Evolutionary conservation across 2,888 invertebrate species (phyloP).

Genomic region (Metellina segmentata): DNA sequence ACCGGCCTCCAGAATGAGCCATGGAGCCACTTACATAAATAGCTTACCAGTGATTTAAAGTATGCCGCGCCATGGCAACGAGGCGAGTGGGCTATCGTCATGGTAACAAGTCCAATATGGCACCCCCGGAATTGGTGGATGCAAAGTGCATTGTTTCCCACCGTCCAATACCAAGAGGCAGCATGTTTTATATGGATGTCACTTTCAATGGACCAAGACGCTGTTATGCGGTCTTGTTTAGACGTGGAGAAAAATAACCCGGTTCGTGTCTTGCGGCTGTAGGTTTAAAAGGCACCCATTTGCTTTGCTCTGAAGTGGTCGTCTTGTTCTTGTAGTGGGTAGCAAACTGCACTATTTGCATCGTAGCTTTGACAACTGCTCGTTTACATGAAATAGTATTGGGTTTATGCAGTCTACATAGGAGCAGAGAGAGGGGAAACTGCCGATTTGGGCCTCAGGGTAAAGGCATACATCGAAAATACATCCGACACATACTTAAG

Average conservation of each 20-base stretch:
- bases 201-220: constrained; percentile 25
- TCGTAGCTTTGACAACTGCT: too few species aligned
- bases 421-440: too few species aligned
- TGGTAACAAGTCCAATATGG: constrained; percentile 56
- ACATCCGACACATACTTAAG: too few species aligned
- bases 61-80: constrained; percentile 18
- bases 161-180: constrained; percentile 13
- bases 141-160: constrained; percentile 2
- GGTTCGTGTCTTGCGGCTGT: too few species aligned
- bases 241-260: background rate
- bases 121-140: constrained; percentile 26
- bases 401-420: too few species aligned
- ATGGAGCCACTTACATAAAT: constrained; percentile 40
- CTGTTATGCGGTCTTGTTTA: background rate
- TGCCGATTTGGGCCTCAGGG: too few species aligned
- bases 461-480: too few species aligned
- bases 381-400: too few species aligned
- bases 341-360: background rate
- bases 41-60: constrained; percentile 56
- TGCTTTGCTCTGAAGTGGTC: background rate
- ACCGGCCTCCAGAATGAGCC: background rate
- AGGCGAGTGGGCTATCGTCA: constrained; percentile 15
- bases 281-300: too few species aligned
- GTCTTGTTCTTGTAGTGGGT: constrained; percentile 2
- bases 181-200: constrained; percentile 31